Evolutionary conservation across 2,888 invertebrate genomes (phyloP).

Genomic region (Sinotaia quadrata): DNA sequence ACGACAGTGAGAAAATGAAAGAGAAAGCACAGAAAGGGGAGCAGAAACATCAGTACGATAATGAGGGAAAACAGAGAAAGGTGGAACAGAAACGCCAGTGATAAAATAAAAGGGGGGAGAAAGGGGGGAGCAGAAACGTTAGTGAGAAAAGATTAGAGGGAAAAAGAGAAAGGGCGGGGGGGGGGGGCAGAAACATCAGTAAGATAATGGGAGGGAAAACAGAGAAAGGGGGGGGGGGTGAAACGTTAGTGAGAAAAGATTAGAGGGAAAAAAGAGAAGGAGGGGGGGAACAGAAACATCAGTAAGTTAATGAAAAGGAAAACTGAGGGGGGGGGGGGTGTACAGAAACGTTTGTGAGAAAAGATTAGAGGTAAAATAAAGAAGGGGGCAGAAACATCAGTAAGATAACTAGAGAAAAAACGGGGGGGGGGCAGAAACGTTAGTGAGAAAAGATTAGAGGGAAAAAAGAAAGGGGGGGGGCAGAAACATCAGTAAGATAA

Average conservation of each 20-base stretch:
- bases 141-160: neutral
- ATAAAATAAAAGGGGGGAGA: neutral
- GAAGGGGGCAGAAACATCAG: neutral
- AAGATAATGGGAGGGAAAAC: neutral
- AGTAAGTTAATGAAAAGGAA: neutral
- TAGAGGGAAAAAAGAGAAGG: constrained; percentile 13
- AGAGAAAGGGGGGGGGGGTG: neutral
- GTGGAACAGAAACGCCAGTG: neutral
- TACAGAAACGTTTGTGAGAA: neutral
- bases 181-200: neutral
- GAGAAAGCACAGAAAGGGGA: neutral
- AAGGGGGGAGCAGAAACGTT: neutral
- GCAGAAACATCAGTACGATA: neutral
- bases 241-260: neutral
- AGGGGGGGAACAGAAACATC: constrained; percentile 2
- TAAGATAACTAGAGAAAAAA: neutral
- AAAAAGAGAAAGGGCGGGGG: neutral
- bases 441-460: neutral
- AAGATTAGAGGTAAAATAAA: neutral
- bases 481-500: neutral
- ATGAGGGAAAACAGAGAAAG: neutral
- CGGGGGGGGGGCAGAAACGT: neutral
- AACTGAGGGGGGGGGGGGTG: neutral
- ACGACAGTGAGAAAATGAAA: neutral
- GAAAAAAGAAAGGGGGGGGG: neutral